Evolutionary conservation across 2,888 invertebrate species (phyloP).

Genomic region (Euclidia mi): DNA sequence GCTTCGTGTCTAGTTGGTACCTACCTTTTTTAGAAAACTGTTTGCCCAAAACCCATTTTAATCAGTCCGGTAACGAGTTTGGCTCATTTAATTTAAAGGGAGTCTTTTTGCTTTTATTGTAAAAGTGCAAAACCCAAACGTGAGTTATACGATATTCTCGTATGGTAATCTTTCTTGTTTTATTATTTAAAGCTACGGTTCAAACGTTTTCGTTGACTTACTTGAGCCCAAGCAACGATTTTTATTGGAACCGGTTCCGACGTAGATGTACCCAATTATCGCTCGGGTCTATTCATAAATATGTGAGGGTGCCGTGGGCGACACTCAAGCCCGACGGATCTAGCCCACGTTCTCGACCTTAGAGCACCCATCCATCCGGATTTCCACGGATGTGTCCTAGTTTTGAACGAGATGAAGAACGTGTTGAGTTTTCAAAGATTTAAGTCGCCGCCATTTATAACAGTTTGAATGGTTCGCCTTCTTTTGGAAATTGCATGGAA

Average conservation of each 20-base stretch:
- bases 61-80: constrained; percentile 6
- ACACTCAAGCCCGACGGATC: constrained; percentile 42
- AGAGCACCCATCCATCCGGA: constrained; percentile 45
- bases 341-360: constrained; percentile 46
- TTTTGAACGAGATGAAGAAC: constrained; percentile 39
- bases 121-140: constrained; percentile 1
- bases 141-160: constrained; percentile 19
- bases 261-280: constrained; percentile 40
- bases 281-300: constrained; percentile 33
- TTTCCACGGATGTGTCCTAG: constrained; percentile 46
- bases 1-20: constrained; percentile 4
- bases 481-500: constrained; percentile 2
- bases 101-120: background rate
- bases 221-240: constrained; percentile 30
- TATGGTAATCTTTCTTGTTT: constrained; percentile 20
- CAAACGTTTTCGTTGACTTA: constrained; percentile 16
- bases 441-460: constrained; percentile 17
- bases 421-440: constrained; percentile 31
- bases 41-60: constrained; percentile 11
- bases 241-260: constrained; percentile 36
- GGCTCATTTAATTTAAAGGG: background rate
- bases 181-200: constrained; percentile 20
- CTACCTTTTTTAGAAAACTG: constrained; percentile 4
- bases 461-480: constrained; percentile 24
- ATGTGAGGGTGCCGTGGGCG: constrained; percentile 44